Evolutionary conservation across 2,888 invertebrate genomes (phyloP), one percentile per base, ranked within the genome.

Genomic region (Drosophila testacea): DNA sequence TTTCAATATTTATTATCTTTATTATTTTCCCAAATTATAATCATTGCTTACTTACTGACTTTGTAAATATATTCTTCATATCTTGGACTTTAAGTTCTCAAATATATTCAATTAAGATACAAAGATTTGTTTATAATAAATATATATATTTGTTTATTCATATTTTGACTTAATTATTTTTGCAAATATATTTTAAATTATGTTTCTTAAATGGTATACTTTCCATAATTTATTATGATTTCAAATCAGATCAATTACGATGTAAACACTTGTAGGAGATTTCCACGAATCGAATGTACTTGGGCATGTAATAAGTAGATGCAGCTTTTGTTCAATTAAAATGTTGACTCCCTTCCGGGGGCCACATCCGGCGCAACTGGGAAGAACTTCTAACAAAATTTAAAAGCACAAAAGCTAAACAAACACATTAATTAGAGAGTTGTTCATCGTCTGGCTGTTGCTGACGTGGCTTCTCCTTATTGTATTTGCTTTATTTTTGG

Each of bases 381-480:
- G 61, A 81, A 68, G 63, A 81, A 72, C 61, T 66, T 52, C 59
- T 59, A 56, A 50, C 73, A 77, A 81, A 81, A 79, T 82, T 64
- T 48, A 54, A 55, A 56, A 56, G 71, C 69, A 71, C 73, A 72
- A 74, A 73, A 78, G 83, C 86, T 72, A 69, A 88, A 70, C 89
- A 88, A 86, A 88, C 87, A 84, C 77, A 86, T 88, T 86, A 86
- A 86, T 86, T 88, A 86, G 69, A 75, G 75, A 69, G 66, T 62
- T 65, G 56, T 11, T 44, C 28, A 11, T 51, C 34, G 48, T 5
- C 22, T 42, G 34, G 32, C 38, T 34, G 39, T 41, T 28, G n/a
- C 42, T 54, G 48, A 50, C 48, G 47, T 46, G 28, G 36, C 39
- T 27, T 57, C 46, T 30, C 42, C 34, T 39, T n/a, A 39, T 44